Evolutionary conservation across 2,888 invertebrate genomes (phyloP), one percentile per base, ranked within the genome.

Genomic region (Coecobrya sp.): DNA sequence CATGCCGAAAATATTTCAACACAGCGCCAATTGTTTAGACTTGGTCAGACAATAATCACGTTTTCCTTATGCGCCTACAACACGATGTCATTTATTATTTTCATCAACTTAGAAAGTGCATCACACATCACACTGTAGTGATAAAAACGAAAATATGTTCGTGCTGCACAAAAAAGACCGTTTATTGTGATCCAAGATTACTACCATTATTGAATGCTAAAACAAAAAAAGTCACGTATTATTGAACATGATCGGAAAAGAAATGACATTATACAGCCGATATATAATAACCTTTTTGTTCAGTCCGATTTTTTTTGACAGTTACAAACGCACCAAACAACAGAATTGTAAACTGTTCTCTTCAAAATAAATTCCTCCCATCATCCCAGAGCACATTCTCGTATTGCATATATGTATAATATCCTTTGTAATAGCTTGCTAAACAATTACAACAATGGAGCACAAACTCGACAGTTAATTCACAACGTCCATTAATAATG

Each of bases 31-130:
- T 70, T 42, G 70, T 70, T 70, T 70, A 79, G 13, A 79, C 79
- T 27, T 49, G 16, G 25, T 79, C 79, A 79, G 52, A 79, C 79
- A 79, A 45, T 76, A 76, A 52, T 79, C 25, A 30, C 16, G 79
- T 79, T 79, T n/a, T 79, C 79, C 79, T 79, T 79, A 79, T 79
- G 4, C 25, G 79, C 49, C 25, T 22, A 25, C 16, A 49, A 79
- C 79, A 79, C 36, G 36, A 36, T 36, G 36, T 36, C 36, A 36
- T 36, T 36, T 36, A 36, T 36, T 36, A 36, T 52, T n/a, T n/a
- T 55, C 0, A 27, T 65, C 25, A 27, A 30, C 10, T 13, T 70
- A 70, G 70, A 70, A 70, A 70, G 36, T 70, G 19, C 19, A 70
- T 42, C 36, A 36, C 36, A 36, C 19, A 70, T 42, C 36, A 36